Conservation (phyloP, 2,113 vertebrate genomes). For the Orthonyx spaldingii region DNA sequence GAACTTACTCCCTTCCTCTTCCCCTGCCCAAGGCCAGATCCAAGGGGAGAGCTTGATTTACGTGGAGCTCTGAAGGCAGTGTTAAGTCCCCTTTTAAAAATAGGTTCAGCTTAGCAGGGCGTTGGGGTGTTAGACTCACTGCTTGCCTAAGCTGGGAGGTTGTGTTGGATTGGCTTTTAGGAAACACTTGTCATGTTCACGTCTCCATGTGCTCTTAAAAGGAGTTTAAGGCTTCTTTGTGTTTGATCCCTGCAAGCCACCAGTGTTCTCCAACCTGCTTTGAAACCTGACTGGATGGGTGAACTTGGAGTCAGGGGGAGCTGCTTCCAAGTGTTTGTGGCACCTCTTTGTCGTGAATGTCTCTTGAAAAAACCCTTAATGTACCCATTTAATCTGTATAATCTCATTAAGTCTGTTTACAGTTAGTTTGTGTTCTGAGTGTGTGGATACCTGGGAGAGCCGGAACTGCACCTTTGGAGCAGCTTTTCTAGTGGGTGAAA, state of each 20-base stretch:
- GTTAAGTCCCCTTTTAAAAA: conserved; percentile 11
- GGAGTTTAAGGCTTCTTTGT: neutral
- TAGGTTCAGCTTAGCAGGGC: neutral
- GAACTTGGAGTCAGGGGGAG: neutral
- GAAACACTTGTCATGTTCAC: neutral
- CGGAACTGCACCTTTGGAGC: neutral
- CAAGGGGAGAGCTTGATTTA: neutral
- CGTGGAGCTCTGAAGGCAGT: neutral
- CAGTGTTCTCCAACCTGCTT: neutral
- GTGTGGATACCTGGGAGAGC: neutral
- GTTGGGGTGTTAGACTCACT: neutral
- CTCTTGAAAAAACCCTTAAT: neutral
- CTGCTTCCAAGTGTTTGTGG: neutral
- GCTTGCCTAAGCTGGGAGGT: neutral
- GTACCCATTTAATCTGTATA: neutral
- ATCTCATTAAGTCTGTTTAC: conserved; percentile 12
- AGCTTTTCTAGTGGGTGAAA: neutral
- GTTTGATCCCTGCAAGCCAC: neutral
- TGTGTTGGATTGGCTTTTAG: neutral
- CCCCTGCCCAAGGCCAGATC: neutral
- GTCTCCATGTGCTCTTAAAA: neutral
- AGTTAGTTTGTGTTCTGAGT: neutral
- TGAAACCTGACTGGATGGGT: neutral
- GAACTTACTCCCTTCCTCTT: neutral
- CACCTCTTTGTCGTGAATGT: neutral